Evolutionary conservation across 2,113 vertebrate genomes (phyloP).

Genomic region (Acinonyx jubatus): DNA sequence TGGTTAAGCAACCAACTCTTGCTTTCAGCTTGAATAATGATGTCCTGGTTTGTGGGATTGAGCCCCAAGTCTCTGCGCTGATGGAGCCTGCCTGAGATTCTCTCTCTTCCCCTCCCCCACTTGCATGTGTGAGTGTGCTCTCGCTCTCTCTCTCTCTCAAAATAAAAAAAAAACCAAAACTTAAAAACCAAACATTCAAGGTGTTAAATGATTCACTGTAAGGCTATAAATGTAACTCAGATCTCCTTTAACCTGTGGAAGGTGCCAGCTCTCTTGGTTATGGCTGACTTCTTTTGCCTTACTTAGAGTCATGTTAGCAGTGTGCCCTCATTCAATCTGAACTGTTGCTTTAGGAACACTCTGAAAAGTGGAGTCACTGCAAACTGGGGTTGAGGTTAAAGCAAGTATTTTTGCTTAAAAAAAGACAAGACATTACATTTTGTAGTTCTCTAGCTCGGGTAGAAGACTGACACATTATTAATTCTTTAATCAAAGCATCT

Average conservation of each 20-base stretch:
- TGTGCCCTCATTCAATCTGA: neutral
- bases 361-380: neutral
- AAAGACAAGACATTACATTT: neutral
- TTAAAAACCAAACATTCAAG: no score
- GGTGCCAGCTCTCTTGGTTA: neutral
- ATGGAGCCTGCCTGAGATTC: no score
- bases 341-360: neutral
- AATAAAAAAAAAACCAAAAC: no score
- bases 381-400: neutral
- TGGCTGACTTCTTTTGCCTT: neutral
- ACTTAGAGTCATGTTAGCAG: neutral
- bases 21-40: no score
- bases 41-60: no score
- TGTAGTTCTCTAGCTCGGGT: neutral
- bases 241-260: neutral
- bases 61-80: no score
- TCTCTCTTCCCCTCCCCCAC: no score
- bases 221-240: neutral
- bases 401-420: neutral
- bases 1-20: no score
- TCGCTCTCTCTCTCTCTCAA: no score
- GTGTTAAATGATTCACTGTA: neutral
- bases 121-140: no score
- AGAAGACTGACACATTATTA: neutral
- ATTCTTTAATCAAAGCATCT: neutral